Base-by-base conservation (phyloP, 2,797 vertebrate genomes). In the Siniperca obscura region DNA sequence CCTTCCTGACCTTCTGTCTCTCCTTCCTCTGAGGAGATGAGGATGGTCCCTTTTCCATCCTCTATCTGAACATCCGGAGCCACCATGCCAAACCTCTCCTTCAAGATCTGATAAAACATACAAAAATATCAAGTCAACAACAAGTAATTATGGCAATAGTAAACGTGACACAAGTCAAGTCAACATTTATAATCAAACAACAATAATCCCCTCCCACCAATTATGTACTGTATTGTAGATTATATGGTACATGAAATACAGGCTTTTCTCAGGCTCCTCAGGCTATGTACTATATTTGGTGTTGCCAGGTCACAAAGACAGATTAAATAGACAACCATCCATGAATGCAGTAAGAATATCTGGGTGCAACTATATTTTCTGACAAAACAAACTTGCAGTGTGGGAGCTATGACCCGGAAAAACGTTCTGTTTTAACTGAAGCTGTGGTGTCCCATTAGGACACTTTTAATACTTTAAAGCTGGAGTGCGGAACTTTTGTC, bases 61-160 rank as follows among this genome's bases (percentile, higher is more conserved):
- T 99, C 98, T 88, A 99, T 99, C 89, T 99, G 97, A 87, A 99
- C 98, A 80, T 99, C 98, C 55, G 98, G 98, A 70, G 98, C 98
- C 86, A 99, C 98, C 98, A 99, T 99, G 62, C 97, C 98, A 86
- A 99, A 99, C 91, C 97, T 96, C 94, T 99, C 98, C 94, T 99
- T 99, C 81, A 99, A 93, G 90, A 99, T 99, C 98, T 99, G 79
- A 80, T 89, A 12, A 67, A 22, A 19, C 7, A 56, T 7, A 22
- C 14, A 46, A 42, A 16, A 55, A 56, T 12, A 30, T 7, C 1
- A 4, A 65, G 7, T 72, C n/a, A 50, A 0, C 53, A 59, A 50
- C 17, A 21, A 40, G 17, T 48, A 25, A 53, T 53, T 30, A 5
- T 61, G 19, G 11, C 4, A 8, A 21, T 0, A 56, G 14, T 52